Conservation (phyloP, 2,113 vertebrate genomes). For the Megalops atlanticus region DNA sequence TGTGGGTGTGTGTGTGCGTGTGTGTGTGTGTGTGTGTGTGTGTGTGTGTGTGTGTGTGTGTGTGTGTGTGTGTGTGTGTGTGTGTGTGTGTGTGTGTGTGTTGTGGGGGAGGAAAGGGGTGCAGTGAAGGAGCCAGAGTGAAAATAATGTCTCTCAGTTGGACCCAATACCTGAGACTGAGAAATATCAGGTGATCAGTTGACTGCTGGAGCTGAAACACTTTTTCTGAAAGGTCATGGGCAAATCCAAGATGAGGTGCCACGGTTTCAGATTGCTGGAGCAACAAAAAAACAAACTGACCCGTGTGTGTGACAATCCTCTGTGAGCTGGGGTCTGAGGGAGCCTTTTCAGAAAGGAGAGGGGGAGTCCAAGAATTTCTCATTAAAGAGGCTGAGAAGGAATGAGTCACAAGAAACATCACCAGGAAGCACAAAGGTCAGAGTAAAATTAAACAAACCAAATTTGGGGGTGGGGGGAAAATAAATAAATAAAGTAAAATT, state of each 20-base stretch:
- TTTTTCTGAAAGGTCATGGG: background rate
- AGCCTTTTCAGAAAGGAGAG: background rate
- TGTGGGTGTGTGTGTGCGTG: too few relatives aligned
- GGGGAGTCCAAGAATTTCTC: constrained; percentile 13
- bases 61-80: too few relatives aligned
- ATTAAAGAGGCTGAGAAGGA: background rate
- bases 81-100: too few relatives aligned
- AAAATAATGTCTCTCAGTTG: background rate
- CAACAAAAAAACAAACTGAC: background rate
- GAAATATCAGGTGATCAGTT: constrained; percentile 4
- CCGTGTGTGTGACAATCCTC: background rate
- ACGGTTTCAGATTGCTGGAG: background rate
- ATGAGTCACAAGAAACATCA: constrained; percentile 13
- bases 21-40: too few relatives aligned
- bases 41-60: too few relatives aligned
- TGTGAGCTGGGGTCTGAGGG: background rate
- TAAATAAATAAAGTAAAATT: constrained; percentile 4
- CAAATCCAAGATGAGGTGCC: background rate
- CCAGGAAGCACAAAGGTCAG: constrained; percentile 7
- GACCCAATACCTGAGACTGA: constrained; percentile 4
- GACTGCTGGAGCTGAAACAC: background rate
- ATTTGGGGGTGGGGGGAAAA: background rate
- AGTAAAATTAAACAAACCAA: constrained; percentile 13
- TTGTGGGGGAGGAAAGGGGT: background rate
- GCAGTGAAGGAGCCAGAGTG: background rate